Conservation (phyloP, 2,113 vertebrate species). For the Paracanthobrama guichenoti region DNA sequence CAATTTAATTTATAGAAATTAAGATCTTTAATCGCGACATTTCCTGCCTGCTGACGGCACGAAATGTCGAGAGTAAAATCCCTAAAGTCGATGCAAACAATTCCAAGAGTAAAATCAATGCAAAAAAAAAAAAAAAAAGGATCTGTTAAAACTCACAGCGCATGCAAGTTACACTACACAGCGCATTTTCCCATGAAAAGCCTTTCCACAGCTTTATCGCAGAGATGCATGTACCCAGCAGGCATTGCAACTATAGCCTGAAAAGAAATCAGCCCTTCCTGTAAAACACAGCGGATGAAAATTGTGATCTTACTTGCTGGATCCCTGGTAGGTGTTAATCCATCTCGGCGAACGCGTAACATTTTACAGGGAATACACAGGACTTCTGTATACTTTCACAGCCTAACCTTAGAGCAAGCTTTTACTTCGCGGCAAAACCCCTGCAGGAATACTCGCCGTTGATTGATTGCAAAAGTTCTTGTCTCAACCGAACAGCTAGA, state of each 20-base stretch:
- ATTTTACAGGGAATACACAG: background rate
- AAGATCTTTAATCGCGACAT: background rate
- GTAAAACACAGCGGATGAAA: background rate
- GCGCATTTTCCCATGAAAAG: background rate
- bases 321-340: conserved; percentile 11
- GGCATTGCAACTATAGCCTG: background rate
- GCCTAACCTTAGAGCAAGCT: background rate
- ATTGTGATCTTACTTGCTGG: background rate
- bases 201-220: background rate
- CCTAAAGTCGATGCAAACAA: background rate
- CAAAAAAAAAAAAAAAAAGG: background rate
- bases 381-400: conserved; percentile 27
- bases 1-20: background rate
- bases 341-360: background rate
- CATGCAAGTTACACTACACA: background rate
- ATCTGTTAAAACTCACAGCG: background rate
- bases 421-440: conserved; percentile 35
- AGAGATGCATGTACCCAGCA: background rate
- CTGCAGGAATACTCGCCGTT: conserved; percentile 3
- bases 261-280: background rate
- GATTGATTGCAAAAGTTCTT: background rate
- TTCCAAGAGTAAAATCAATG: background rate
- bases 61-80: background rate
- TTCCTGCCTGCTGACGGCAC: background rate
- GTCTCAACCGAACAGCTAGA: background rate